Conservation (phyloP, 2,113 vertebrate genomes). For the Salvelinus alpinus region DNA sequence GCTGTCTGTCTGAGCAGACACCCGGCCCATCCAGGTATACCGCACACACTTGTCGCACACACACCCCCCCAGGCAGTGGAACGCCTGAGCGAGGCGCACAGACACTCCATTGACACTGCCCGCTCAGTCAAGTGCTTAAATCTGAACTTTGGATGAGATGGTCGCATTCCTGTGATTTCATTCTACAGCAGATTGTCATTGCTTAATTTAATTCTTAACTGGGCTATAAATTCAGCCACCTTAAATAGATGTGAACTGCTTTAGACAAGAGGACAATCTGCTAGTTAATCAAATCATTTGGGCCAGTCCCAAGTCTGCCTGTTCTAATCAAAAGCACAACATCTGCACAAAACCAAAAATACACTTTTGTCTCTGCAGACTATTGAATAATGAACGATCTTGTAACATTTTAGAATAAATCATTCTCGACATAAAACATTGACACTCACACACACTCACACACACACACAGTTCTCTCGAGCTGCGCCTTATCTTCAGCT, state of each 20-base stretch:
- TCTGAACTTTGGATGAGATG: not conserved
- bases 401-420: not conserved
- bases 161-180: not conserved
- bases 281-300: not conserved
- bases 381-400: not conserved
- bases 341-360: not conserved
- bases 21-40: not conserved
- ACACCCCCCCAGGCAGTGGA: conserved; percentile 21
- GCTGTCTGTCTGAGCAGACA: not conserved
- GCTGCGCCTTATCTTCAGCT: conserved; percentile 61
- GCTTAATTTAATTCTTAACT: not conserved
- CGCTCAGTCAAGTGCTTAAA: not conserved
- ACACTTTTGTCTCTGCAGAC: not conserved
- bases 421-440: not conserved
- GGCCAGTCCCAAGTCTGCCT: not conserved
- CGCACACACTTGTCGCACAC: not conserved
- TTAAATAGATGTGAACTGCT: not conserved
- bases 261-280: not conserved
- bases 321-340: not conserved
- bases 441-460: not conserved
- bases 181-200: conserved; percentile 4
- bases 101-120: not conserved
- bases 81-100: not conserved
- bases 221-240: not conserved
- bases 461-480: conserved; percentile 43